These are phyloP conservation scores for Drosophila leontia DNA, from an alignment of 1,140 invertebrate species.

Conservation along the genomic window DNA sequence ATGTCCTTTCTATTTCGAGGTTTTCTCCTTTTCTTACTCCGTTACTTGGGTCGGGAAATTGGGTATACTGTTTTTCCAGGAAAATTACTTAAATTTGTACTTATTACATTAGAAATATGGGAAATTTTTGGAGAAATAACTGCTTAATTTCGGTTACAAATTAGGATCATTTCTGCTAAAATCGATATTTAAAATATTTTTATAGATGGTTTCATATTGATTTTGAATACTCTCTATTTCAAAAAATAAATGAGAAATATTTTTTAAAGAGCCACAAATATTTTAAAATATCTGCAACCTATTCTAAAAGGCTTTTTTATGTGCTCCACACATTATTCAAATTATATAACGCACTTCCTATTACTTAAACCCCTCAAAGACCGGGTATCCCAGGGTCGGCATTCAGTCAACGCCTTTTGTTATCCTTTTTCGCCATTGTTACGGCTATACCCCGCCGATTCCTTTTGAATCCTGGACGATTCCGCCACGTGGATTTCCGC, in stretches of 20 bases:
- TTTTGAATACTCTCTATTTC: background rate
- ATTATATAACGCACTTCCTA: constrained; percentile 4
- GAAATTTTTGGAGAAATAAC: background rate
- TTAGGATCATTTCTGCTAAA: too few species aligned
- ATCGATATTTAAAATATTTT: too few species aligned
- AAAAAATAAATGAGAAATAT: background rate
- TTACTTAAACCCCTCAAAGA: background rate
- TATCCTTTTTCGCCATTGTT: constrained; percentile 28
- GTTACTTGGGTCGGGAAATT: background rate
- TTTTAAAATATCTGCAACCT: background rate
- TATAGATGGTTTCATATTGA: background rate
- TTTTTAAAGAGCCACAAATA: background rate
- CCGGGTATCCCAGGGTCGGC: constrained; percentile 25
- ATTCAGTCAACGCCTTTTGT: background rate
- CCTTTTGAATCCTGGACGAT: constrained; percentile 47
- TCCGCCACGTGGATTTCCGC: constrained; percentile 70
- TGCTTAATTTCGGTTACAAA: background rate
- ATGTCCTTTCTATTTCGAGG: constrained; percentile 59
- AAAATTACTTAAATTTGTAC: background rate
- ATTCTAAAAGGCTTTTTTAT: background rate
- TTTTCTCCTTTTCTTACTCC: constrained; percentile 20
- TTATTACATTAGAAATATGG: background rate
- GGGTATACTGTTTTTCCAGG: constrained; percentile 1
- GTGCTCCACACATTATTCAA: background rate
- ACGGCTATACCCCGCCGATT: constrained; percentile 24